These are phyloP conservation scores for Mastomys coucha DNA, from an alignment of 2,113 vertebrate species.

Conservation along the genomic window DNA sequence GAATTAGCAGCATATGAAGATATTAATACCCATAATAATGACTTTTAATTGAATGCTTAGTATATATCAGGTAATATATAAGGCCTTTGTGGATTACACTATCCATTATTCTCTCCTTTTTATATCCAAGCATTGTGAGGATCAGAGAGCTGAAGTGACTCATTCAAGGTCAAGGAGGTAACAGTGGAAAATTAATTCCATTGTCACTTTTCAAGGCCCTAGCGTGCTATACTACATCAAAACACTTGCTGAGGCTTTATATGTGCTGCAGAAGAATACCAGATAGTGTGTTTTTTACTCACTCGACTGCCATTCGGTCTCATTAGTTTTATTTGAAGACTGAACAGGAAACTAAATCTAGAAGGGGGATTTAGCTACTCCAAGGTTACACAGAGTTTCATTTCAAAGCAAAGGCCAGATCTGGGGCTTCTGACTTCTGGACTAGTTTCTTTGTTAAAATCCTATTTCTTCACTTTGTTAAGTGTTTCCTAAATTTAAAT, in stretches of 20 bases:
- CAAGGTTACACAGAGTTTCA: not conserved
- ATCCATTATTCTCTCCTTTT: not conserved
- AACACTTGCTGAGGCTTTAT: not conserved
- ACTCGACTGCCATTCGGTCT: not conserved
- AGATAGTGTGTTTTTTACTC: not conserved
- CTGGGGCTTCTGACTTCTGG: not conserved
- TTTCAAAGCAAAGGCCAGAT: slow-evolving; percentile 20
- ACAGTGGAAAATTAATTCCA: slow-evolving; percentile 21
- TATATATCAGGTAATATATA: not conserved
- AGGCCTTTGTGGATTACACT: not conserved
- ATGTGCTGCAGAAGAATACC: not conserved
- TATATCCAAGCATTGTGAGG: not conserved
- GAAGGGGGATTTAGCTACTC: not conserved
- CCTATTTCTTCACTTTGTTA: not conserved
- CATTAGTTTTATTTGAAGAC: slow-evolving; percentile 21
- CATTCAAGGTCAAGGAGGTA: slow-evolving; percentile 10
- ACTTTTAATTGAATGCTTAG: slow-evolving; percentile 10
- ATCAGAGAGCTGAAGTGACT: slow-evolving; percentile 16
- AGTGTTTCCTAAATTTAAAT: not conserved
- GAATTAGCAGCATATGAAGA: not conserved
- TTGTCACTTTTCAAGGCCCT: not conserved
- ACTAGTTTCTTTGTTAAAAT: not conserved
- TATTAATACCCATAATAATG: not conserved
- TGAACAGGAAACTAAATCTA: not conserved
- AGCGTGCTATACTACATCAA: not conserved